Base-by-base conservation (phyloP, 53 echinoderm and acorn worm genomes). In the Patiria pectinifera region DNA sequence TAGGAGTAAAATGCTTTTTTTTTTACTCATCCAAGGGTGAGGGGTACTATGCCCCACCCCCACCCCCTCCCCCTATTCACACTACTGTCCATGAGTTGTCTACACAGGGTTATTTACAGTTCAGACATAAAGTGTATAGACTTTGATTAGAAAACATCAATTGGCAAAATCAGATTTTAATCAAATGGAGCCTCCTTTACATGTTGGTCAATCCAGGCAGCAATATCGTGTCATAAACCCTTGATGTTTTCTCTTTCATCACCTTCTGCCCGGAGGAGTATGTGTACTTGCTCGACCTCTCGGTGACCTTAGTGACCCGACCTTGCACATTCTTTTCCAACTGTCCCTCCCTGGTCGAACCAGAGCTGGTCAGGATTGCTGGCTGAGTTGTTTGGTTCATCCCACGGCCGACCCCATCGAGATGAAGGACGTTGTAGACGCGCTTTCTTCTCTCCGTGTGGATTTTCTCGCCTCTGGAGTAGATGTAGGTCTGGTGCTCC, bases 231-330 rank as follows among this genome's bases (percentile, higher is more conserved):
- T 84, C 63, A 63, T 62, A 84, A 11, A 84, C 69, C 26, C 84
- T 60, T 12, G 62, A 43, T 26, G 84, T 84, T 18, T 84, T 84
- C 58, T 84, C 84, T 44, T 84, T 84, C 11, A 63, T 84, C 3
- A 84, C 63, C 43, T 63, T 62, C 63, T 84, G 19, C 43, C 84
- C 84, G 2, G 13, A 23, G 4, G 84, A 25, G 66, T 84, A 84
- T 13, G 84, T 84, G 84, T 84, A 84, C 66, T 84, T 84, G 84
- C 62, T 84, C 1, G 84, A 84, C 23, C 35, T 84, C 45, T 84
- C 66, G 10, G 45, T 83, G 60, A 83, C 61, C 60, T 61, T 83
- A 6, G 83, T 83, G 7, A 83, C 83, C 21, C 45, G 84, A 44
- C 84, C 84, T 45, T 84, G 12, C 24, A 84, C 58, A 23, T 43